Base-by-base conservation (phyloP, 1,140 invertebrate genomes). In the Phocides pigmalion region DNA sequence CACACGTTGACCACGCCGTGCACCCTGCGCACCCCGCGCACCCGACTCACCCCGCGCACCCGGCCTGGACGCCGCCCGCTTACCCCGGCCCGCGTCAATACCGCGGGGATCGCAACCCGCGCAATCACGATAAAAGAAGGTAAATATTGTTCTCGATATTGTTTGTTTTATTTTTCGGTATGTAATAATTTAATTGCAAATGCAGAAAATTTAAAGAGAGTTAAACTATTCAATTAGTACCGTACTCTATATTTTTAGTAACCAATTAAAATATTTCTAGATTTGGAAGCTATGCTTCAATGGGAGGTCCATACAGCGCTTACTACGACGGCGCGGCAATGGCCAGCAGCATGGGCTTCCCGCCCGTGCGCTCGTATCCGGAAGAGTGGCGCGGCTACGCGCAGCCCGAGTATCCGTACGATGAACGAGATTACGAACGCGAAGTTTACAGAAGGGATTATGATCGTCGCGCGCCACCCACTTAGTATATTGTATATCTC, bases 71-170 rank as follows among this genome's bases (percentile, higher is more conserved):
- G 35, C 81, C 86, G 68, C 86, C 88, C 47, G 83, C 86, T 53
- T 89, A 90, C 70, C 86, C 86, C 62, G 86, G 86, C 44, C 88
- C 84, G 20, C 63, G 86, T 0, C 81, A 87, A 70, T 89, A 89
- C 68, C 82, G 89, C 19, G 75, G 77, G 19, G 89, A 92, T 47
- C 81, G 90, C 44, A 89, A 81, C 51, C 66, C 83, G 6, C 70
- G 89, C 3, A 79, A 79, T 4, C 89, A 90, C 58, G 91, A 92
- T 59, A 92, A 92, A 66, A 82, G 89, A 71, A 77, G 91, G 91
- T 92, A 59, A 32, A 22, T 47, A 15, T 47, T 12, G 19, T 37
- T n/a, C n/a, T n/a, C n/a, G n/a, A n/a, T 42, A n/a, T 20, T 49
- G 11, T 51, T 37, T 8, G 25, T 58, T 51, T 53, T 54, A 16